Evolutionary conservation across 2,113 vertebrate genomes (phyloP).

Genomic region (Engystomops pustulosus): DNA sequence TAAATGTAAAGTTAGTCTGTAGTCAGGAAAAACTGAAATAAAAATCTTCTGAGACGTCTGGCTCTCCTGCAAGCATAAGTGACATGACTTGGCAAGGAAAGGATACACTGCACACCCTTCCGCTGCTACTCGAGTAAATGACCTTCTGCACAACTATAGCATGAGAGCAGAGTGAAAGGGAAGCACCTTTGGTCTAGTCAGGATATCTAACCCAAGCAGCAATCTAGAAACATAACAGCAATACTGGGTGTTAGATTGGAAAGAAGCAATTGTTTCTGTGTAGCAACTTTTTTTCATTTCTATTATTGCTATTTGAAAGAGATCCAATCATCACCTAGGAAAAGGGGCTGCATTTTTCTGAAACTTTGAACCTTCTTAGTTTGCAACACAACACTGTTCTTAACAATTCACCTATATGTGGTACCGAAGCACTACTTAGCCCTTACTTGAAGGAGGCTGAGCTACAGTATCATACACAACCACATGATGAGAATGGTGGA

Average conservation of each 20-base stretch:
- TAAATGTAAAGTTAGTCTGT: not conserved
- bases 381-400: not conserved
- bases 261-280: too few species aligned
- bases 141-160: slow-evolving; percentile 45
- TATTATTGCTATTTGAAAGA: too few species aligned
- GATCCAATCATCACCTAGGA: too few species aligned
- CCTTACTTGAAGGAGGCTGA: too few species aligned
- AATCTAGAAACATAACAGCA: slow-evolving; percentile 10
- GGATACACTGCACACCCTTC: slow-evolving; percentile 54
- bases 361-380: too few species aligned
- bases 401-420: not conserved
- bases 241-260: not conserved
- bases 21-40: slow-evolving; percentile 12
- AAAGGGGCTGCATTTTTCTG: too few species aligned
- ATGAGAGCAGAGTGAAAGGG: slow-evolving; percentile 47
- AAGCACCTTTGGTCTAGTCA: slow-evolving; percentile 50
- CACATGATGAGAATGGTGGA: too few species aligned
- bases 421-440: too few species aligned
- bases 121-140: slow-evolving; percentile 44
- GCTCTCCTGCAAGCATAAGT: slow-evolving; percentile 19
- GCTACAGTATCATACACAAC: too few species aligned
- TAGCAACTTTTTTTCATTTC: too few species aligned
- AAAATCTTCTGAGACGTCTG: slow-evolving; percentile 11
- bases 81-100: slow-evolving; percentile 54
- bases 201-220: slow-evolving; percentile 34